phyloP scores from a whole-genome alignment of 2,888 invertebrate genomes.

The Nipponacmea schrenckii region DNA sequence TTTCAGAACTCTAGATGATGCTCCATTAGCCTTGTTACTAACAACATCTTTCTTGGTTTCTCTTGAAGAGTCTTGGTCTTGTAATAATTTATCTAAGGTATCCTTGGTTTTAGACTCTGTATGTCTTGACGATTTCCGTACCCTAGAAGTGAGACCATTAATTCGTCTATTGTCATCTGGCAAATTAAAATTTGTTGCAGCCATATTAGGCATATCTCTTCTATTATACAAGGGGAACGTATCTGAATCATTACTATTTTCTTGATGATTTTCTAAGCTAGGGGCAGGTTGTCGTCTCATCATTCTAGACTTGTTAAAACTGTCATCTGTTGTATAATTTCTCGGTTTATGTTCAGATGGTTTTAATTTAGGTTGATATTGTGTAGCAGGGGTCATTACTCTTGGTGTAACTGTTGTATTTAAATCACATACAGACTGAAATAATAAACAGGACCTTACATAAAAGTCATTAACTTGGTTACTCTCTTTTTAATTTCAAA shows the following conservation, averaged over 20 bases:
- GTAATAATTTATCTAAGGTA: not conserved
- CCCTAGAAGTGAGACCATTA: constrained; percentile 24
- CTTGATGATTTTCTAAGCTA: too few relatives aligned
- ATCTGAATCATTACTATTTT: too few relatives aligned
- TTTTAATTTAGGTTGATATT: not conserved
- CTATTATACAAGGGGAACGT: too few relatives aligned
- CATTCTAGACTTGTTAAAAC: constrained; percentile 13
- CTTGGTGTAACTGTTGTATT: constrained; percentile 41
- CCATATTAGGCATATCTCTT: too few relatives aligned
- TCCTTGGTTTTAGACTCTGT: not conserved
- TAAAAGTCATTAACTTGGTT: too few relatives aligned
- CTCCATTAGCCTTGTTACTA: not conserved
- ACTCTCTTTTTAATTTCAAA: too few relatives aligned
- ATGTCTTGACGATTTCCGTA: constrained; percentile 29
- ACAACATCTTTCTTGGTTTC: not conserved
- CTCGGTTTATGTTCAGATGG: not conserved
- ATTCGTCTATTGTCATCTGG: not conserved
- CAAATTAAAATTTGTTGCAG: too few relatives aligned
- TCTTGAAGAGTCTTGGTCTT: not conserved
- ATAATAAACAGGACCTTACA: constrained; percentile 10
- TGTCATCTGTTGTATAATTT: constrained; percentile 3
- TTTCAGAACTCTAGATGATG: too few relatives aligned
- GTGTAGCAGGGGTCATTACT: constrained; percentile 36
- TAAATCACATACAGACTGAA: constrained; percentile 49
- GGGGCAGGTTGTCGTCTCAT: constrained; percentile 17